These are phyloP conservation scores for Drosophila affinis DNA, from an alignment of 2,888 invertebrate species.

Conservation along the genomic window DNA sequence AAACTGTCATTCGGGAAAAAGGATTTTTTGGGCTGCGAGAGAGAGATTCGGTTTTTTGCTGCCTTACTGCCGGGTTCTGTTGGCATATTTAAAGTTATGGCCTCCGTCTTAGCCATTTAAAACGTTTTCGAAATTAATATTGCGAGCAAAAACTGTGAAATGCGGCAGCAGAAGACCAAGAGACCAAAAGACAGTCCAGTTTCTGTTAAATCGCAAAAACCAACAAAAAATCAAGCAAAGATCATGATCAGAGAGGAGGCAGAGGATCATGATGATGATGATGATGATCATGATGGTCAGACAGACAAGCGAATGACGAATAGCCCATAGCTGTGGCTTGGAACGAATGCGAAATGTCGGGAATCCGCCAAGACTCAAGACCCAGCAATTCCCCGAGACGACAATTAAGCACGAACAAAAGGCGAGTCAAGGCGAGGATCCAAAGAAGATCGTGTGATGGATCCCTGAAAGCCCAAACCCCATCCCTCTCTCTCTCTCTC, in stretches of 20 bases:
- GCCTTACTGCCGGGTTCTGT: neutral
- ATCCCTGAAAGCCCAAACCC: too few species aligned
- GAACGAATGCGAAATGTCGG: slow-evolving; percentile 77
- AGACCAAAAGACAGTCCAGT: slow-evolving; percentile 6
- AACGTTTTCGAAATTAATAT: slow-evolving; percentile 79
- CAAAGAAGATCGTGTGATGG: slow-evolving; percentile 12
- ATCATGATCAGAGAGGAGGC: slow-evolving; percentile 25
- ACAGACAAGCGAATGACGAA: slow-evolving; percentile 81
- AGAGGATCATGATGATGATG: slow-evolving; percentile 56
- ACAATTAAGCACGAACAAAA: slow-evolving; percentile 81
- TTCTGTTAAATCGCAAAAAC: slow-evolving; percentile 60
- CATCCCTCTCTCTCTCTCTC: neutral
- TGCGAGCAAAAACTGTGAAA: slow-evolving; percentile 72
- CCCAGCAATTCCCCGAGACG: slow-evolving; percentile 76
- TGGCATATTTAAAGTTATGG: slow-evolving; percentile 72
- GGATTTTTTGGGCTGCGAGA: slow-evolving; percentile 40
- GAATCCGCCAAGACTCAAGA: slow-evolving; percentile 67
- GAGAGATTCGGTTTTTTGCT: slow-evolving; percentile 13
- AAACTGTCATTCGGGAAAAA: slow-evolving; percentile 64
- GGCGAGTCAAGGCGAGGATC: slow-evolving; percentile 30
- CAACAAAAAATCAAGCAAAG: slow-evolving; percentile 45
- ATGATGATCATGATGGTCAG: slow-evolving; percentile 34
- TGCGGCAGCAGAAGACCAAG: slow-evolving; percentile 52
- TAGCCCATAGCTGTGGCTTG: slow-evolving; percentile 70
- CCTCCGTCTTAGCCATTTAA: slow-evolving; percentile 74